phyloP scores from a whole-genome alignment of 2,888 invertebrate genomes.

The Campoplex nolae region DNA sequence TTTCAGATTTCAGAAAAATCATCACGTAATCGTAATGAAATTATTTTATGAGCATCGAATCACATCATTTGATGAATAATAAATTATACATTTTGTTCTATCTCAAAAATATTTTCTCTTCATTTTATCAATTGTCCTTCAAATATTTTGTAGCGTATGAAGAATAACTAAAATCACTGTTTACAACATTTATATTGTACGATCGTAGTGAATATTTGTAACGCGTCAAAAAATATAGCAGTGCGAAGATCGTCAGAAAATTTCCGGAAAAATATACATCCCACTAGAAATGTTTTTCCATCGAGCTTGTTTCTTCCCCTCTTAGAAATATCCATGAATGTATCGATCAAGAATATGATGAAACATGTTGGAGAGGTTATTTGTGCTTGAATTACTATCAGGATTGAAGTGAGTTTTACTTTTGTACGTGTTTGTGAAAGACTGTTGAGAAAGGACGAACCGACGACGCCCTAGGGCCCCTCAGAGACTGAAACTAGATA shows the following conservation, averaged over 20 bases:
- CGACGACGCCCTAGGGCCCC: neutral
- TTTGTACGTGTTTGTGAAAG: conserved; percentile 7
- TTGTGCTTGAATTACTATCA: conserved; percentile 6
- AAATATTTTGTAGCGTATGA: neutral
- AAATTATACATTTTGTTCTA: neutral
- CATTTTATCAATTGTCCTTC: neutral
- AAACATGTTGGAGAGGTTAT: conserved; percentile 4
- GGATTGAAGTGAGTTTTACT: conserved; percentile 20
- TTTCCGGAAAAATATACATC: neutral
- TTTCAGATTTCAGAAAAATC: neutral
- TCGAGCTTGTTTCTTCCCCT: neutral
- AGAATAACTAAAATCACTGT: neutral
- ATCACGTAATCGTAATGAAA: neutral
- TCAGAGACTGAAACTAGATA: conserved; percentile 52
- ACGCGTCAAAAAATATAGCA: neutral
- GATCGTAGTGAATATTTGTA: neutral
- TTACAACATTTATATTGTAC: neutral
- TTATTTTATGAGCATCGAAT: neutral
- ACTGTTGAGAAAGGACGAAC: conserved; percentile 6
- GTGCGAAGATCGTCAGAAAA: neutral
- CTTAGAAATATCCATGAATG: neutral
- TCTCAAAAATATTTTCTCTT: neutral
- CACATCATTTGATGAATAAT: neutral
- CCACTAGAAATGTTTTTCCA: neutral
- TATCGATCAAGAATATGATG: neutral